phyloP scores from a whole-genome alignment of 2,113 vertebrate genomes.

The Solenodon paradoxus region DNA sequence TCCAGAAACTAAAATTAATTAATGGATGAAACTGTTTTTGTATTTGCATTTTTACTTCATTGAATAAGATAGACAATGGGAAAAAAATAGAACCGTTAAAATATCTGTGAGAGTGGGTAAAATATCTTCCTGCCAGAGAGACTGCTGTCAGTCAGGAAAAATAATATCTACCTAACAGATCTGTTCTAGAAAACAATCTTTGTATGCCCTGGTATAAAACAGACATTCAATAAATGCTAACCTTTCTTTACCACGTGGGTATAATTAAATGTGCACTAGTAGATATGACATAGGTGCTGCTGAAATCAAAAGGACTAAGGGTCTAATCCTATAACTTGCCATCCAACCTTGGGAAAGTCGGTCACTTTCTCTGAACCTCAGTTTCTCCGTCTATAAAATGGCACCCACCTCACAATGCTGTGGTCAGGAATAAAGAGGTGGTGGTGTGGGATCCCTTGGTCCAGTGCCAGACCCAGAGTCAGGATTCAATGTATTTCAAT shows the following conservation, averaged over 20 bases:
- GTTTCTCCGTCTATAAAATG: neutral
- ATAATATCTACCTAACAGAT: neutral
- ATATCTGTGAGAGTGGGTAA: neutral
- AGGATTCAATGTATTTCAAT: neutral
- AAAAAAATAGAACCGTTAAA: neutral
- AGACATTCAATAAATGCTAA: neutral
- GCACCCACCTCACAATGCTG: neutral
- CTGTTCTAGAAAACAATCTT: neutral
- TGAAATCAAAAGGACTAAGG: neutral
- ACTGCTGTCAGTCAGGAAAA: neutral
- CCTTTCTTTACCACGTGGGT: neutral
- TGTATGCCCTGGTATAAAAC: neutral
- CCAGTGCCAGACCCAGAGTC: neutral
- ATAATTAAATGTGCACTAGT: neutral
- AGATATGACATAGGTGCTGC: neutral
- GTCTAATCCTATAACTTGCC: neutral
- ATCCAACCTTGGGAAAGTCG: neutral
- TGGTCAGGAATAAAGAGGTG: neutral
- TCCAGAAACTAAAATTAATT: neutral
- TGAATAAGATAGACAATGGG: neutral
- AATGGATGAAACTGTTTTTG: neutral
- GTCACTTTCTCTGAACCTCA: neutral
- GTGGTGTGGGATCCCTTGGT: neutral
- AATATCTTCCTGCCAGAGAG: neutral
- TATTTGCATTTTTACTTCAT: neutral